A percentile compares a stretch with the other conserved stretches of the same genome.
phyloP scores from a whole-genome alignment of 2,113 vertebrate species.

The Pachycephala philippinensis region DNA sequence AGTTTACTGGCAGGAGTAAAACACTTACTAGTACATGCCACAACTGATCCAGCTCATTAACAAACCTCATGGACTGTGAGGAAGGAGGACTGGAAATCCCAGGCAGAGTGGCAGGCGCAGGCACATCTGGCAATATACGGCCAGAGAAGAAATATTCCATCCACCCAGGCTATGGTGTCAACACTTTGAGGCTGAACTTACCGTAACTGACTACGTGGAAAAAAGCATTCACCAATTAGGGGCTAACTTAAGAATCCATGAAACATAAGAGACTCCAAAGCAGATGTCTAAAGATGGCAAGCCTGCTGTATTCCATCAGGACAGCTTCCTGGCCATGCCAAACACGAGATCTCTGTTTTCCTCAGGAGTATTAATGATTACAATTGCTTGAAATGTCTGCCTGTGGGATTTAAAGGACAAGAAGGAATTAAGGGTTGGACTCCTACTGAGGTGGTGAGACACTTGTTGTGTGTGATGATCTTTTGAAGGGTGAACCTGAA shows the following conservation, averaged over 20 bases:
- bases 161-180: not conserved
- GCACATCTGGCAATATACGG: not conserved
- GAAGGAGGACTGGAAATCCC: not conserved
- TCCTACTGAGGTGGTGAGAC: not conserved
- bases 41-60: not conserved
- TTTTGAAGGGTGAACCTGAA: not conserved
- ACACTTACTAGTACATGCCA: not conserved
- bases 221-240: not conserved
- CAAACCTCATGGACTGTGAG: not conserved
- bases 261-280: not conserved
- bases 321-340: not conserved
- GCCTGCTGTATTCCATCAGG: not conserved
- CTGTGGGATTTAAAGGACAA: not conserved
- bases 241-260: not conserved
- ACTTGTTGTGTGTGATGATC: not conserved
- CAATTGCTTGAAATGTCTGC: not conserved
- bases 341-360: not conserved
- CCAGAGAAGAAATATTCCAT: not conserved
- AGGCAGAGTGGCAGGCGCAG: not conserved
- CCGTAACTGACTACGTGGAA: not conserved
- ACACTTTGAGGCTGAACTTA: not conserved
- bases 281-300: conserved; percentile 45
- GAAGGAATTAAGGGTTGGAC: not conserved
- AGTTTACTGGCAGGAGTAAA: not conserved
- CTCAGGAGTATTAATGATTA: not conserved